phyloP scores from a whole-genome alignment of 2,113 vertebrate genomes.

The Leucosticte australis region DNA sequence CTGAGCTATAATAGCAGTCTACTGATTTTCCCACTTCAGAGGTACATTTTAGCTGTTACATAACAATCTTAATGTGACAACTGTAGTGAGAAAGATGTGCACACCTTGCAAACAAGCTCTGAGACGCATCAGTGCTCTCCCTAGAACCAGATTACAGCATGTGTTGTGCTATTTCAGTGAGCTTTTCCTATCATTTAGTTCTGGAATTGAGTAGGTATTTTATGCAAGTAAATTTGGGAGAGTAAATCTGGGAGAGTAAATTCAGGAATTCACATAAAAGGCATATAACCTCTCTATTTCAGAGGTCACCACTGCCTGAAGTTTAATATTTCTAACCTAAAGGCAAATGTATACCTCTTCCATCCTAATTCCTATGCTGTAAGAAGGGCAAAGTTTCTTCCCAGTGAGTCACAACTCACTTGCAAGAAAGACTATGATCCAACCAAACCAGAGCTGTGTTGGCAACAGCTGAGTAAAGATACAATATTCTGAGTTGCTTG shows the following conservation, averaged over 20 bases:
- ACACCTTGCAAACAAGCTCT: neutral
- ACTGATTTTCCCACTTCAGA: neutral
- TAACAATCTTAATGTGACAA: neutral
- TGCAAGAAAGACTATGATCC: neutral
- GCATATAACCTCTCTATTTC: neutral
- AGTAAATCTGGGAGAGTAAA: neutral
- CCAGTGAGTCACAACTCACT: neutral
- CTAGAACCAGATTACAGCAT: neutral
- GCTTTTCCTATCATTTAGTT: accelerated
- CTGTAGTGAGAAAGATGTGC: neutral
- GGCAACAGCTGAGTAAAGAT: neutral
- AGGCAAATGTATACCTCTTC: neutral
- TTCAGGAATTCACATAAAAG: neutral
- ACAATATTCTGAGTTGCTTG: neutral
- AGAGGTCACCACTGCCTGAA: neutral
- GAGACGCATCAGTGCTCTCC: neutral
- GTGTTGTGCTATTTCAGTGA: neutral
- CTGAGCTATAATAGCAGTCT: neutral
- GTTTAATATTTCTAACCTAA: neutral
- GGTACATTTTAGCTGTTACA: neutral
- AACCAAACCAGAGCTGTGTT: neutral
- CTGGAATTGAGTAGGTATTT: neutral
- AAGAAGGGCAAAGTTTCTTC: neutral
- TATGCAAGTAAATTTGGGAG: neutral
- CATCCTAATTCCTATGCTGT: neutral